A percentile compares a stretch with the other conserved stretches of the same genome.
Conservation (phyloP, 2,113 vertebrate species). For the Orthochromis indermauri region DNA sequence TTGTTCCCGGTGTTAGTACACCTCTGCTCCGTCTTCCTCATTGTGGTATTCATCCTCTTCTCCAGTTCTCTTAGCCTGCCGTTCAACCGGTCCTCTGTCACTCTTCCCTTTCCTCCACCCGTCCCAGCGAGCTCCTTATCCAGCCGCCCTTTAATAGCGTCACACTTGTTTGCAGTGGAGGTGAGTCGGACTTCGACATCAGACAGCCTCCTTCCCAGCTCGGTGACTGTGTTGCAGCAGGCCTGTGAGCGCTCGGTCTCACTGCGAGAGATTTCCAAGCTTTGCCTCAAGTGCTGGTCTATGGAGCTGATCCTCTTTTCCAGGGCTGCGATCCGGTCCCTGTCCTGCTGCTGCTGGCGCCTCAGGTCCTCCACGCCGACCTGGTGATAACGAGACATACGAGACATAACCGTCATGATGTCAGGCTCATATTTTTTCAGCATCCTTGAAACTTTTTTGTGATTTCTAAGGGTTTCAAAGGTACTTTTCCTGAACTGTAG, state of each 20-base stretch:
- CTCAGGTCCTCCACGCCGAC: slow-evolving; percentile 75
- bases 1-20: slow-evolving; percentile 66
- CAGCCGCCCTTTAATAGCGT: slow-evolving; percentile 65
- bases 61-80: slow-evolving; percentile 76
- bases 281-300: slow-evolving; percentile 76
- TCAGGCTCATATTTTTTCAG: not conserved
- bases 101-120: slow-evolving; percentile 33
- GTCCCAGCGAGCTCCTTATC: slow-evolving; percentile 69
- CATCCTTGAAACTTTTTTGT: not conserved
- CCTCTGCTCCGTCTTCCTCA: slow-evolving; percentile 71
- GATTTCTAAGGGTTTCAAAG: not conserved
- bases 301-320: slow-evolving; percentile 79
- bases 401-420: not conserved
- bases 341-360: slow-evolving; percentile 77
- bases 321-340: slow-evolving; percentile 75
- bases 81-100: slow-evolving; percentile 68
- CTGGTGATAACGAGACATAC: not conserved
- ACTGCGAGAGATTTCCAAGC: slow-evolving; percentile 58
- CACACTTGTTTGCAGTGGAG: slow-evolving; percentile 61
- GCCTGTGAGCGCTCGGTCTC: slow-evolving; percentile 58
- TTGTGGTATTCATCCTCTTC: slow-evolving; percentile 75
- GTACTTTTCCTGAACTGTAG: not conserved
- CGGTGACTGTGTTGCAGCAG: slow-evolving; percentile 67
- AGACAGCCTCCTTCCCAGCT: slow-evolving; percentile 57
- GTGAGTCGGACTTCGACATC: slow-evolving; percentile 71